Base-by-base conservation (phyloP, 92 coral and sea anemone species). In the Galaxea fascicularis region DNA sequence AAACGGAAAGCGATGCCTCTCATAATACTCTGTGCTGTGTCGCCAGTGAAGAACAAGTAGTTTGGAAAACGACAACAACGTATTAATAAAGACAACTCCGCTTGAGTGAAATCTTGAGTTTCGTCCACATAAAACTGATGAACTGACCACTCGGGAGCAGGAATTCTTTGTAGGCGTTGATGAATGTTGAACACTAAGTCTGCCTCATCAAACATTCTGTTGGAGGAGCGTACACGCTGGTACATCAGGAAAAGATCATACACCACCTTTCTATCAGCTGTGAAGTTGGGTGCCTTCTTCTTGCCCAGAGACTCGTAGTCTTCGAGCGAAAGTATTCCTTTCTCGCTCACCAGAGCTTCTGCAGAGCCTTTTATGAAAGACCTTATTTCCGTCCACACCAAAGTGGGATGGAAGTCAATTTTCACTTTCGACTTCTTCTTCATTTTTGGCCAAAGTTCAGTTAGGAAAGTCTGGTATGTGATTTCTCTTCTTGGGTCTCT, bases 11-110 rank as follows among this genome's bases (percentile, higher is more conserved):
- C 98, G 29, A 96, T 91, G 25, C 99, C 99, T 86, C 98, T 86
- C 99, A 96, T 96, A 73, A 96, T 94, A 74, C 99, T 96, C 76
- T 96, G 99, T 3, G 99, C 99, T 0, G 99, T 96, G 86, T 96
- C 99, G 21, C 99, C 99, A 47, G 99, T 96, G 78, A 96, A 94
- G 78, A 96, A 96, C 59, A 96, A 81, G 27, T 94, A 87, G 70
- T 96, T 92, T 25, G 95, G 99, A 85, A 92, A 80, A 46, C 98
- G 96, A 56, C 98, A 92, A 70, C 98, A 94, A 35, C 94, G 96
- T 53, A 96, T 96, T 22, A 96, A 87, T n/a, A 96, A 75, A 16
- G 92, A 89, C 74, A 96, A 72, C 76, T 96, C 99, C 10, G 99
- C 96, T 83, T 96, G 98, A 17, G 99, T 92, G 90, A 96, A 96